Conservation (phyloP, 2,888 invertebrate genomes). For the Euplexia lucipara region DNA sequence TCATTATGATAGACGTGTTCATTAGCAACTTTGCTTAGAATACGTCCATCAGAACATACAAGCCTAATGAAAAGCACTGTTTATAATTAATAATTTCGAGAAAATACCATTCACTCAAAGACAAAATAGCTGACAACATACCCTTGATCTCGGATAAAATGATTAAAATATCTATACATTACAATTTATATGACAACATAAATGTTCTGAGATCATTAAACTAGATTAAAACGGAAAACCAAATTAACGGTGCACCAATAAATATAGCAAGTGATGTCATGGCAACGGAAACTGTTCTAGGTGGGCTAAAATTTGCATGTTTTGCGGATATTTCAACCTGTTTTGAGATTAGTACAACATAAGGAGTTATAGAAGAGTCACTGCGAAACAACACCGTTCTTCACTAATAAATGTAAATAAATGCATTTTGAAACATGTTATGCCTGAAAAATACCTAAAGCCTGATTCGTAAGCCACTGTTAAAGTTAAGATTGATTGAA, state of each 20-base stretch:
- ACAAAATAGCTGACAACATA: not conserved
- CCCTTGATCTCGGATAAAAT: not conserved
- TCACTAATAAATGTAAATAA: too few species aligned
- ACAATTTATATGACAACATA: conserved; percentile 42
- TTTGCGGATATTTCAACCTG: conserved; percentile 52
- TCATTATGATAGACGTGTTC: not conserved
- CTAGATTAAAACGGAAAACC: conserved; percentile 60
- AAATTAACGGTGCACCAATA: conserved; percentile 56
- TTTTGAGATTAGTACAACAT: not conserved
- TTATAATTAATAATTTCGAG: too few species aligned
- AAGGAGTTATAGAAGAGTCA: conserved; percentile 15
- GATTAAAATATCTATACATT: conserved; percentile 25
- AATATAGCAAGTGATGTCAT: conserved; percentile 61
- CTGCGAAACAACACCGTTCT: too few species aligned
- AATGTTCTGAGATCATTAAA: conserved; percentile 42
- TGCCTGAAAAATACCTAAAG: not conserved
- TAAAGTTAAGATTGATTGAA: not conserved
- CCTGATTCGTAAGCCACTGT: too few species aligned
- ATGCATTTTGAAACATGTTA: too few species aligned
- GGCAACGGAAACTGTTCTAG: conserved; percentile 47
- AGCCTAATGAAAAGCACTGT: too few species aligned
- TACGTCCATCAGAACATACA: too few species aligned
- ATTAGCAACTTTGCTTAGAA: too few species aligned
- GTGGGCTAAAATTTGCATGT: conserved; percentile 49
- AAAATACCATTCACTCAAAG: not conserved